Evolutionary conservation across 2,797 vertebrate genomes (phyloP).

Genomic region (Dryobates pubescens): DNA sequence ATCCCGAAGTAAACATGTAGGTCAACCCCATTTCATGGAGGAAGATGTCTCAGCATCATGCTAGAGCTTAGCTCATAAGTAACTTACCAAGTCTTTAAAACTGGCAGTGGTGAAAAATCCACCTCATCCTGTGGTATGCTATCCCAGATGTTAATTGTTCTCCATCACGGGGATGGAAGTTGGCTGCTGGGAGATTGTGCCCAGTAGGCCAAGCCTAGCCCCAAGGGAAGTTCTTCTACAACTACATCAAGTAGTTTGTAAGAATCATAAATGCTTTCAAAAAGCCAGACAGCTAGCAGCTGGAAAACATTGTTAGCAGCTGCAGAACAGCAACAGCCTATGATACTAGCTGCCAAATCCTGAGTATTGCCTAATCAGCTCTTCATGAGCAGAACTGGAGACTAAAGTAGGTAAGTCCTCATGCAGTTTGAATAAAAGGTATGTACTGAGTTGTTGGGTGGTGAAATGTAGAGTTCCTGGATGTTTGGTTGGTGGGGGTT

Average conservation of each 20-base stretch:
- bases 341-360: slow-evolving; percentile 41
- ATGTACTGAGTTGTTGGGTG: not conserved
- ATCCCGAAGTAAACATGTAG: not conserved
- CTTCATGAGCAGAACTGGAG: not conserved
- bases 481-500: too few species aligned
- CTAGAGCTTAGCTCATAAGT: not conserved
- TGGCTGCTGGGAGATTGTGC: not conserved
- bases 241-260: slow-evolving; percentile 1
- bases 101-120: not conserved
- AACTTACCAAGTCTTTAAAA: not conserved
- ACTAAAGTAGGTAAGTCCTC: not conserved
- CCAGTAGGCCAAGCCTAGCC: not conserved
- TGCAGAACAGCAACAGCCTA: not conserved
- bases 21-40: not conserved
- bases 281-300: slow-evolving; percentile 38
- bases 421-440: not conserved
- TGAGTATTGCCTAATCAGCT: slow-evolving; percentile 43
- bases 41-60: not conserved
- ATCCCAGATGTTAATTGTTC: not conserved
- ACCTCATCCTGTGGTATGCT: not conserved
- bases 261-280: slow-evolving; percentile 22
- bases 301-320: slow-evolving; percentile 50
- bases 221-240: not conserved
- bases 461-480: not conserved
- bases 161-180: not conserved